Percentiles rank a stretch among this genome's conserved stretches.
These are phyloP conservation scores for Calliscelio sp. DNA, from an alignment of 2,888 invertebrate species.

Conservation along the genomic window DNA sequence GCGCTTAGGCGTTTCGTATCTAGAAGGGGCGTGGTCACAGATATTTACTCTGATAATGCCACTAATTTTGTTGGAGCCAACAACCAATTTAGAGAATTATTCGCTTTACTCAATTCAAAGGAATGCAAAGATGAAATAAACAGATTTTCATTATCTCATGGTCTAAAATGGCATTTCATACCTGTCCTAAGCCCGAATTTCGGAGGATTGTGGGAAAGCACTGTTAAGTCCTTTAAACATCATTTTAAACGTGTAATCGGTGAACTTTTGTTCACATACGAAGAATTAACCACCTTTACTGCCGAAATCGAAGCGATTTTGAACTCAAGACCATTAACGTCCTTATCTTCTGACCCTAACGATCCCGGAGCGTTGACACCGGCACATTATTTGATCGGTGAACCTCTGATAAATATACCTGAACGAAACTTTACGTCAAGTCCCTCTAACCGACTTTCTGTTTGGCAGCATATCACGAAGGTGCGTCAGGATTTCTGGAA, in stretches of 20 bases:
- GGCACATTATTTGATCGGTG: background rate
- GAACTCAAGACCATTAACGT: constrained; percentile 21
- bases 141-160: background rate
- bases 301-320: constrained; percentile 15
- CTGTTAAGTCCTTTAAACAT: constrained; percentile 78
- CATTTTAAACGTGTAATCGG: constrained; percentile 75
- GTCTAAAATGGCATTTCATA: background rate
- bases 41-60: background rate
- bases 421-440: background rate
- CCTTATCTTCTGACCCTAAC: constrained; percentile 11
- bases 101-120: background rate
- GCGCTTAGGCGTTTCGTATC: background rate
- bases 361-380: background rate
- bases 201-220: constrained; percentile 79
- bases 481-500: background rate
- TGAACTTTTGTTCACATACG: constrained; percentile 66
- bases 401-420: background rate
- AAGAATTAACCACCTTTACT: constrained; percentile 9
- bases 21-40: background rate
- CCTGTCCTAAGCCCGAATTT: constrained; percentile 70
- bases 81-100: background rate
- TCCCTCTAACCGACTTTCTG: background rate
- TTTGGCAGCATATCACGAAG: background rate
- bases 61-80: background rate
- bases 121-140: background rate